Evolutionary conservation across 2,888 invertebrate genomes (phyloP), one percentile per base, ranked within the genome.

Genomic region (Eupithecia inturbata): DNA sequence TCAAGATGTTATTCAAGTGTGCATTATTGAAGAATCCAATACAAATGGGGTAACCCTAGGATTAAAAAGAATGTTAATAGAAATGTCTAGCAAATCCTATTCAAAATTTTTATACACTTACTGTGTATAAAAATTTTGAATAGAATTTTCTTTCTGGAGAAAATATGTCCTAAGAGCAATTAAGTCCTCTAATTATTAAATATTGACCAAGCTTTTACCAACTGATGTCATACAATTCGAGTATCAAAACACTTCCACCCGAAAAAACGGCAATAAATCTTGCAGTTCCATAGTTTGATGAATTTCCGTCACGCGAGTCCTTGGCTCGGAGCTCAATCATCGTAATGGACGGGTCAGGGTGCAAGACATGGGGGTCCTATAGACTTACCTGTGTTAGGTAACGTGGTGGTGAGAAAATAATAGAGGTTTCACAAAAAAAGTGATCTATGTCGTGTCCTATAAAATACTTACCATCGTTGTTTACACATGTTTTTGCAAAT

Each of bases 241-340:
- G 62, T 68, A 62, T 2, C 28, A 53, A 57, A 68, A 41, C 60
- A 68, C 71, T 53, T 62, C 67, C 62, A n/a, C 33, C 67, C 64
- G 28, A 6, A 70, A 45, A 69, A 57, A 63, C 45, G 36, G 66
- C 67, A 62, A 75, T 77, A 75, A 78, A 78, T 78, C 74, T 73
- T 71, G 28, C 39, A 66, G 69, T 77, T 70, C 68, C 45, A 72
- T 72, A 73, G 73, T 74, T 74, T 78, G 78, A 78, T 71, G 76
- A 73, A 78, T 76, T 69, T 73, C 36, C 31, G 68, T 67, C 76
- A 76, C 76, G 78, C 78, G 64, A 78, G 74, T 22, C 78, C 78
- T 78, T 78, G 78, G 28, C 74, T 67, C 26, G 39, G 26, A 36
- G 68, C 72, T 72, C 73, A 68, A 73, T 78, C 77, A 75, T 71